Evolutionary conservation across 2,797 vertebrate genomes (phyloP), one percentile per base, ranked within the genome.

Genomic region (Rhabdomys pumilio): DNA sequence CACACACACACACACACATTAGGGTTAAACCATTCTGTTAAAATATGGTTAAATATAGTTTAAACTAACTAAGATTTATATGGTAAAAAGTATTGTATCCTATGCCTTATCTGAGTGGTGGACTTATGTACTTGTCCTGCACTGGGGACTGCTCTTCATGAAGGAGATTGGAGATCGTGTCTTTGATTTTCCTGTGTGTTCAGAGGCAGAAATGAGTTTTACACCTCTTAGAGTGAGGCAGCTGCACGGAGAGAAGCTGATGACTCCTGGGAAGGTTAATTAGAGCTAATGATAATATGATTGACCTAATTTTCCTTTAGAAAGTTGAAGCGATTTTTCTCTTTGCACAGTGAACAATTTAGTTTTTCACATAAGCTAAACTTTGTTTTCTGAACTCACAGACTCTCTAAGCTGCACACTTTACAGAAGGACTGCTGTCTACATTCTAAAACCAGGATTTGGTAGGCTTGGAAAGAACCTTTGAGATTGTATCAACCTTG

Each of bases 211-310:
- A 91, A 88, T 97, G 67, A 89, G 55, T 97, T 97, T 92, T 97
- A 73, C 75, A 87, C 90, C 69, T 97, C 93, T 96, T 94, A 76
- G 86, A 90, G 15, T 87, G 15, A 96, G 44, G 75, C 85, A 97
- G 75, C 88, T 96, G 53, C 79, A 92, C 95, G 89, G 95, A 80
- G 93, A 96, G 89, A 93, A 94, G 69, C 50, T 97, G 96, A 93
- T 91, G 95, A 79, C 83, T 94, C 96, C 96, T 93, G 81, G 87
- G 91, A 96, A 79, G 89, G 73, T 96, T 97, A 95, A 97, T 96
- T 95, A 97, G 95, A 95, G 73, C 94, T 95, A 96, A 97, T 96
- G 95, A 95, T 97, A 96, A 95, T 98, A 94, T 97, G 89, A 96
- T 96, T 97, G 95, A 93, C 95, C 95, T 96, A 59, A 81, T 97